phyloP scores from a whole-genome alignment of 2,113 vertebrate species.

The Pristiophorus japonicus region DNA sequence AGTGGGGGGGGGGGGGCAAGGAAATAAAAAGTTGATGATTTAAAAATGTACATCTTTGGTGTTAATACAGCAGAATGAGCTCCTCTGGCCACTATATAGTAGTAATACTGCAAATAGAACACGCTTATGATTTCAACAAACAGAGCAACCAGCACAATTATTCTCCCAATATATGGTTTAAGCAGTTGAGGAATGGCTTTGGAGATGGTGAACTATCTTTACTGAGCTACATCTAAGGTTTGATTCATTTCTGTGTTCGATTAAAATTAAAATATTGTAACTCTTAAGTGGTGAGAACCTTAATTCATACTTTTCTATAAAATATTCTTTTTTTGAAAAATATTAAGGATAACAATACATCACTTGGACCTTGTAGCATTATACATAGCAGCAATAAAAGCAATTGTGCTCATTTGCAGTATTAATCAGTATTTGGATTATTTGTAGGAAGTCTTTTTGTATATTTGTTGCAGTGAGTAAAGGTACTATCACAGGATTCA shows the following conservation, averaged over 20 bases:
- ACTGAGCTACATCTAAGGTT: not conserved
- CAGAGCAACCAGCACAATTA: not conserved
- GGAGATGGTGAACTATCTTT: not conserved
- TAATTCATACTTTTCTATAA: not conserved
- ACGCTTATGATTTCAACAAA: not conserved
- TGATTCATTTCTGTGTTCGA: not conserved
- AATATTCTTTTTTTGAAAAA: not conserved
- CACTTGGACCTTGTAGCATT: not conserved
- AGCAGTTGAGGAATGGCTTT: not conserved
- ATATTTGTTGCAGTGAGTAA: not conserved
- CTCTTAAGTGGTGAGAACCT: not conserved
- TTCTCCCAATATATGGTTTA: not conserved
- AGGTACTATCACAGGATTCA: not conserved
- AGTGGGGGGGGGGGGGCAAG: no score
- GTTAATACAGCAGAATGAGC: not conserved
- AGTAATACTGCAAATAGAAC: not conserved
- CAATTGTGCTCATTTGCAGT: not conserved
- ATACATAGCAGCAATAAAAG: not conserved
- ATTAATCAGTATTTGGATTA: not conserved
- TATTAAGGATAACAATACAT: not conserved
- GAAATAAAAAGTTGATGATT: no score
- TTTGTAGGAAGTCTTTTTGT: not conserved
- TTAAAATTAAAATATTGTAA: not conserved
- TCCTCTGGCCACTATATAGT: not conserved
- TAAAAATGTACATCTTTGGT: not conserved